Evolutionary conservation across 2,888 invertebrate species (phyloP), one percentile per base, ranked within the genome.

Genomic region (Troides oblongomaculatus): DNA sequence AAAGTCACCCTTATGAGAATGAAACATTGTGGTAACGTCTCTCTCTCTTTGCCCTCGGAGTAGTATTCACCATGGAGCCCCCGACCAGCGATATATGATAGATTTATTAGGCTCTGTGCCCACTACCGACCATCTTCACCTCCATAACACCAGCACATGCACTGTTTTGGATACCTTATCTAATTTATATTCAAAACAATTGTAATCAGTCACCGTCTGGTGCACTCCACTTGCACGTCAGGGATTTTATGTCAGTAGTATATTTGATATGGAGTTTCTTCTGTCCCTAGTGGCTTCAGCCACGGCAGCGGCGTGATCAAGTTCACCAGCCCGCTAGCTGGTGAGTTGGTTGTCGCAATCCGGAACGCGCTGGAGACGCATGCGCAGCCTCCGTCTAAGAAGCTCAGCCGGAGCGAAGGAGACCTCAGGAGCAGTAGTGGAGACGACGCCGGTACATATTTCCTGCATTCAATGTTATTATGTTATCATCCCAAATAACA

Each of bases 381-480:
- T 62, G 70, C 72, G 5, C 72, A 69, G 56, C 39, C 62, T 2
- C 63, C 46, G 30, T 66, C 66, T 18, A 77, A 76, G 69, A 81
- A 81, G 63, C 80, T 89, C 66, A 89, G 91, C 77, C 79, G 80
- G 70, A 91, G 91, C 74, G 89, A 91, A 59, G 85, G 90, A 0
- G 90, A 90, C 58, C 81, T 91, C 64, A 81, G 84, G 12, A 64
- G 71, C 2, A 57, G 70, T 21, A 77, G 73, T 64, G 72, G 72
- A 60, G 76, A 73, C 46, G 79, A 81, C 59, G 62, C 50, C 12
- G 72, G 72, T 72, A 50, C 23, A 65, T 56, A 46, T 56, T 21
- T 70, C 10, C 70, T 61, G 63, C 71, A 43, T 69, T 60, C 39
- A 64, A 46, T 74, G 17, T 39, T 39, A 10, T 39, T 39, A 39